Evolutionary conservation across 53 echinoderm and acorn worm species (phyloP), one percentile per base, ranked within the genome.

Genomic region (Luidia sarsii): DNA sequence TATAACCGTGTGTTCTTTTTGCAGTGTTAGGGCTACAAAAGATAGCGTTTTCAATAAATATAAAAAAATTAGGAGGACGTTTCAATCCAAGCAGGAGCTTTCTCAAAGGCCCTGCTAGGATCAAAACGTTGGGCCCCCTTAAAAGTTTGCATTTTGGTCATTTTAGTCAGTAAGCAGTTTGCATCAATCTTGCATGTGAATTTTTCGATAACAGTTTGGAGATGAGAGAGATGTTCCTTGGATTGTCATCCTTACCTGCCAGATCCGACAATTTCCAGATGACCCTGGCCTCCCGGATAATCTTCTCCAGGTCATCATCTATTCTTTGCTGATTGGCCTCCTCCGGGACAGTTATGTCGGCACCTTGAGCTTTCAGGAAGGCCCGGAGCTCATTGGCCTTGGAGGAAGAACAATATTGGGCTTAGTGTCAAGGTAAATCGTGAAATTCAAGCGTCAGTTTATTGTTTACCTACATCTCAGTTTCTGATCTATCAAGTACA

Each of bases 191-290:
- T 16, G 20, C 39, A 13, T 19, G 46, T 43, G 27, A 9, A 20
- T 24, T 19, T 7, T 19, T n/a, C 15, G 21, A 48, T 39, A 16
- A 20, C 0, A 68, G 5, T 18, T 16, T 0, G 2, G 2, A 39
- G 21, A 18, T 43, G 10, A 9, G 1, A 37, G 19, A 43, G 16
- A 35, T n/a, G 15, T 21, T 15, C 1, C 22, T 9, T 14, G 54
- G 33, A n/a, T n/a, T n/a, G n/a, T n/a, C n/a, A n/a, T 23, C 16
- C 6, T 38, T 69, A 94, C 94, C 94, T 69, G 85, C 74, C 22
- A 82, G 82, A 45, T 91, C 94, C 0, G 84, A 29, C 2, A 86
- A 64, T 65, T 95, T 89, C 95, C 95, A 95, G 25, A 95, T 81
- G 25, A 92, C 90, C 14, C 85, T 88, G 1, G 86, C 82, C 24